Conservation (phyloP, 2,113 vertebrate genomes). For the Ictalurus furcatus region DNA sequence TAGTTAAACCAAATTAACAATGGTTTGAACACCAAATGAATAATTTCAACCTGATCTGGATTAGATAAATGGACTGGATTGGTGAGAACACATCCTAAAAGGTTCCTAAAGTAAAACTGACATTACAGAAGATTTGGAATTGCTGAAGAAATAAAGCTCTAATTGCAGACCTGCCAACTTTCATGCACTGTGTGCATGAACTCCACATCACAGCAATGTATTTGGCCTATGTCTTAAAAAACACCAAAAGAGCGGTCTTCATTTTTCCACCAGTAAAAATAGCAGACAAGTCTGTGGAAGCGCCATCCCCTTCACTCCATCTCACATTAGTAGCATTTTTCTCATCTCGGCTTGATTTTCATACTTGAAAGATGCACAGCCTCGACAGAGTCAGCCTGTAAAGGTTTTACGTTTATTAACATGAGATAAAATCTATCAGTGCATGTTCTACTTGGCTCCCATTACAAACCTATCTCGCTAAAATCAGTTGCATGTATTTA, state of each 20-base stretch:
- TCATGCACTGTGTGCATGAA: neutral
- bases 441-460: neutral
- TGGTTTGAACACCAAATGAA: neutral
- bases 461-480: neutral
- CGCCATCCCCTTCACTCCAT: neutral
- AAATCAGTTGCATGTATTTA: neutral
- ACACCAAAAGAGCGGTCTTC: neutral
- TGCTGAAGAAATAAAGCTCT: no score
- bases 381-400: neutral
- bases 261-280: neutral
- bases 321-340: neutral
- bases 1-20: neutral
- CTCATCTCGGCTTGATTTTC: neutral
- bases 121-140: no score
- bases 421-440: neutral
- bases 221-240: no score
- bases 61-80: neutral
- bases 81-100: neutral
- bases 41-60: neutral
- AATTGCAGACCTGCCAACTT: neutral
- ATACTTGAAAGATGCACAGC: neutral
- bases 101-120: no score
- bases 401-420: neutral
- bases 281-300: no score
- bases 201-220: no score